Conservation (phyloP, 35 echinoderm and acorn worm species). For the Ophioderma brevispina region DNA sequence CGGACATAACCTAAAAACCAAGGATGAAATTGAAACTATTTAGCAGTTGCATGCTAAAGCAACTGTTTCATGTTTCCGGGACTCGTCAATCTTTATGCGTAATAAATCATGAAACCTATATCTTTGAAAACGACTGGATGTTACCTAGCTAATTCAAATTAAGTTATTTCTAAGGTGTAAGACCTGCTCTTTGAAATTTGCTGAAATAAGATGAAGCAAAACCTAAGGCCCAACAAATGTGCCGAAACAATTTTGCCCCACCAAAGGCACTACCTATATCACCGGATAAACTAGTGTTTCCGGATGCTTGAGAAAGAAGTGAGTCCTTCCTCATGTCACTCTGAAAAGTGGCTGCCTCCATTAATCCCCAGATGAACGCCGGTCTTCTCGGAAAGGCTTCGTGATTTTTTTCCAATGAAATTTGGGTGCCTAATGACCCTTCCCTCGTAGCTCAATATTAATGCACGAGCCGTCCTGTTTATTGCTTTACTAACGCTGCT, state of each 20-base stretch:
- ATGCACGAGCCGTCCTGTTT: background rate
- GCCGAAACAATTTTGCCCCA: background rate
- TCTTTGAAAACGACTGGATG: no score
- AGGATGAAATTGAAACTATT: no score
- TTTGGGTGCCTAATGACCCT: background rate
- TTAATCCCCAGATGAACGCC: background rate
- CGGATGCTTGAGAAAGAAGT: background rate
- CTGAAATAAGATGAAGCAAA: background rate
- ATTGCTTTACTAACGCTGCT: background rate
- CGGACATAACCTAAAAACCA: no score
- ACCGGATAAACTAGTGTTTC: background rate
- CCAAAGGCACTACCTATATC: background rate
- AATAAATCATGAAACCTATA: no score
- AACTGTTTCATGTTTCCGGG: no score
- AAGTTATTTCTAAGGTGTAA: no score
- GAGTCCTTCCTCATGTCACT: background rate
- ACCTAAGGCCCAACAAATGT: background rate
- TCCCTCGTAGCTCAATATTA: background rate
- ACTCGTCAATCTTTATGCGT: no score
- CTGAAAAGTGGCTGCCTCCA: background rate
- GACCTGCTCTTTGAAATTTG: no score
- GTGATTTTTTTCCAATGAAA: background rate
- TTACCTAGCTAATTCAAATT: no score
- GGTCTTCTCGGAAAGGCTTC: background rate
- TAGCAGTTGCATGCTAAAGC: no score